Evolutionary conservation across 2,888 invertebrate species (phyloP).

Genomic region (Cephonodes hylas): DNA sequence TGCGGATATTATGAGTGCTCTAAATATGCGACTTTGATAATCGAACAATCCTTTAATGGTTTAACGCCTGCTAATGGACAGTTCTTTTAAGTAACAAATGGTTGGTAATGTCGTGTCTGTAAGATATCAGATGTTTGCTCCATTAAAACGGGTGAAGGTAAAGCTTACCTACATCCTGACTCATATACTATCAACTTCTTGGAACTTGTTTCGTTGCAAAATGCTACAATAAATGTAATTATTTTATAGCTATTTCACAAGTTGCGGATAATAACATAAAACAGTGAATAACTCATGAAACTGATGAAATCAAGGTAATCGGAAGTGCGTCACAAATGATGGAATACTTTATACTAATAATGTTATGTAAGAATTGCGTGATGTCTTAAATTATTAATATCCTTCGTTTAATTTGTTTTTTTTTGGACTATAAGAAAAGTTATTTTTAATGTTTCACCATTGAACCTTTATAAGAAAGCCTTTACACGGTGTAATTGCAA

Average conservation of each 20-base stretch:
- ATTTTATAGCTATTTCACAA: background rate
- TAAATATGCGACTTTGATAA: background rate
- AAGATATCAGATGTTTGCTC: background rate
- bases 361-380: background rate
- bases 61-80: background rate
- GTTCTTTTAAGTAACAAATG: constrained; percentile 5
- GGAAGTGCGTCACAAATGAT: background rate
- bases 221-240: background rate
- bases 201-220: background rate
- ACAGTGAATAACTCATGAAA: background rate
- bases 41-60: background rate
- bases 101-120: background rate
- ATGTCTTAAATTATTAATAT: background rate
- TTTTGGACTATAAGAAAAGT: background rate
- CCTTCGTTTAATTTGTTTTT: background rate
- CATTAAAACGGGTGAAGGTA: background rate
- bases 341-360: background rate
- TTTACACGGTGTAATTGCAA: background rate
- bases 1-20: background rate
- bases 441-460: background rate
- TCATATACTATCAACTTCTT: background rate
- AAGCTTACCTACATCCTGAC: constrained; percentile 1
- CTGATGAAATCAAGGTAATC: background rate
- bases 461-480: background rate
- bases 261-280: background rate